Conservation (phyloP, 2,113 vertebrate genomes). For the Ophthalmolycus amberensis region DNA sequence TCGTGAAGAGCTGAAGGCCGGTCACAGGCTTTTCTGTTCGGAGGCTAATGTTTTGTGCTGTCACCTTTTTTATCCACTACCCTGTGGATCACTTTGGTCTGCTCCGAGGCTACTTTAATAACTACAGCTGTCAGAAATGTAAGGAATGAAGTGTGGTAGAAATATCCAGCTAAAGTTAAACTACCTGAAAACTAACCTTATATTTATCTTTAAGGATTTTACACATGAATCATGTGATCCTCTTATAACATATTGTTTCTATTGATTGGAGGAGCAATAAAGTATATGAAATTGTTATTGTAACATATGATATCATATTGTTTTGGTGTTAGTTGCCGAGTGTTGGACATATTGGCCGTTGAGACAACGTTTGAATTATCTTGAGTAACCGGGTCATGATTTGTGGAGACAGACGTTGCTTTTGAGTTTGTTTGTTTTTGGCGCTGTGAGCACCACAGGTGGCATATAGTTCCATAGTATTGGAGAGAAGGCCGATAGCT, state of each 20-base stretch:
- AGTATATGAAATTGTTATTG: background rate
- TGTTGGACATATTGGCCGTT: too few relatives aligned
- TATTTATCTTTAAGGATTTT: background rate
- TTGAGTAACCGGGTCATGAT: too few relatives aligned
- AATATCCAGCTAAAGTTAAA: background rate
- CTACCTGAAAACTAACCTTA: background rate
- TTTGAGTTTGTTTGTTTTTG: too few relatives aligned
- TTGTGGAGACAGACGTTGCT: too few relatives aligned
- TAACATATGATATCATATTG: too few relatives aligned
- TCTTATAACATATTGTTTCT: background rate
- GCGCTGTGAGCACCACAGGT: too few relatives aligned
- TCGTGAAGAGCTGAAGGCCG: conserved; percentile 53
- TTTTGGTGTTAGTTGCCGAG: too few relatives aligned
- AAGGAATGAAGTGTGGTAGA: background rate
- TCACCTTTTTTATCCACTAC: too few relatives aligned
- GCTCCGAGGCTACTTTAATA: background rate
- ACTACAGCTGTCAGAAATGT: too few relatives aligned
- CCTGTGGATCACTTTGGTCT: background rate
- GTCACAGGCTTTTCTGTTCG: conserved; percentile 35
- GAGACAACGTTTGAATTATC: too few relatives aligned
- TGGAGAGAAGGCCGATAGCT: background rate
- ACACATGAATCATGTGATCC: background rate
- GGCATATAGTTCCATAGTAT: too few relatives aligned
- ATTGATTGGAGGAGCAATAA: background rate
- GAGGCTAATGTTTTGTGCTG: too few relatives aligned